These are phyloP conservation scores for Enteromius viviparus DNA, from an alignment of 2,797 vertebrate genomes.

Conservation along the genomic window DNA sequence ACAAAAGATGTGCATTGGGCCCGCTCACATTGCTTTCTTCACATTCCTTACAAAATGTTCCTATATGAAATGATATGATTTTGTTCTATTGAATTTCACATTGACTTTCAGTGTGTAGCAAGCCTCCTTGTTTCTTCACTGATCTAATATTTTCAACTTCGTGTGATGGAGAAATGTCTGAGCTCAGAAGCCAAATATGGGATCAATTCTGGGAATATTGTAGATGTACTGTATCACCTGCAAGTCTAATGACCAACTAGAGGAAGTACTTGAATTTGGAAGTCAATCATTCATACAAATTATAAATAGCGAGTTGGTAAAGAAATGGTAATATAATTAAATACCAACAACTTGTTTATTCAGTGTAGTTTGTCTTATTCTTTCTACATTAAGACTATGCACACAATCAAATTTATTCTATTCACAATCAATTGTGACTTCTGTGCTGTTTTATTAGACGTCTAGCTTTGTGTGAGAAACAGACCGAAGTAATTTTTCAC, in stretches of 20 bases:
- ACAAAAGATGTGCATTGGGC: constrained; percentile 38
- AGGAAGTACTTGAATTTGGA: constrained; percentile 67
- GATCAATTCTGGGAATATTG: constrained; percentile 57
- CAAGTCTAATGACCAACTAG: constrained; percentile 70
- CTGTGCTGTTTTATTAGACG: background rate
- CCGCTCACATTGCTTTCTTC: constrained; percentile 53
- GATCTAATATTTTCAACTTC: constrained; percentile 59
- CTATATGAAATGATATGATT: constrained; percentile 56
- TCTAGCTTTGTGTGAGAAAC: background rate
- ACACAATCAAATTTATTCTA: background rate
- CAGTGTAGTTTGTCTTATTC: background rate
- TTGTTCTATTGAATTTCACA: constrained; percentile 57
- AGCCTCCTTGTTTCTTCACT: constrained; percentile 14
- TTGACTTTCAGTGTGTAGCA: constrained; percentile 61
- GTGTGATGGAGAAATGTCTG: constrained; percentile 43
- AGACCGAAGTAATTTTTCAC: background rate
- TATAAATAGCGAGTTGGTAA: background rate
- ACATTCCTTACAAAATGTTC: constrained; percentile 33
- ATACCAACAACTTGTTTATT: background rate
- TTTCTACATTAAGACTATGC: background rate
- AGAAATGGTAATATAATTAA: background rate
- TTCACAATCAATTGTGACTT: background rate
- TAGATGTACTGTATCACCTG: constrained; percentile 59
- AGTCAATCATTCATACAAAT: constrained; percentile 58
- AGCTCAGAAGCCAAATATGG: constrained; percentile 62